Evolutionary conservation across 2,797 vertebrate genomes (phyloP), one percentile per base, ranked within the genome.

Genomic region (Catostomus latipinnis): DNA sequence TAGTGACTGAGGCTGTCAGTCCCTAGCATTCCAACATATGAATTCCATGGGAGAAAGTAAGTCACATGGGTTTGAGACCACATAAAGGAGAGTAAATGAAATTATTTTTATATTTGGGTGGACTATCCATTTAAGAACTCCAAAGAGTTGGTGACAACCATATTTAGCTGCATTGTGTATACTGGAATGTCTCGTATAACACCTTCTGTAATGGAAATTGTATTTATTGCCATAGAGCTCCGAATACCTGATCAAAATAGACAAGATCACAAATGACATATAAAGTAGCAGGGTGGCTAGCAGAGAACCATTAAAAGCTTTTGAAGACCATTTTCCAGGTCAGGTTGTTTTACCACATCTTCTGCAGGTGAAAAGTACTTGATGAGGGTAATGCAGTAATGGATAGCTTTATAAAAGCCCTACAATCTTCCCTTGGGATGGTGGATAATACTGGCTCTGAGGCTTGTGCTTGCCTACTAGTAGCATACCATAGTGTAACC

Each of bases 171-270:
- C 34, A 34, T 34, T 34, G 34, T 34, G 34, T 34, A 34, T 34
- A 34, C 4, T 34, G 34, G 72, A 14, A 45, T 43, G 49, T 45
- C 63, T 65, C 49, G 52, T 45, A 74, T 74, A 45, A 53, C 60
- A 53, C 13, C 60, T 61, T 72, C 70, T 7, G 34, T 34, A 34
- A 34, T 52, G 46, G 43, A 13, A 50, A 34, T 48, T 53, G 2
- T 13, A 53, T 34, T 34, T 34, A 34, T 34, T 34, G 34, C 34
- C 34, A 34, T 34, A 34, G 2, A 34, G 34, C 18, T 68, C 18
- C 53, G 53, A 74, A 74, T 16, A 10, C 18, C 61, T 52, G 60
- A 63, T 16, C 45, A 8, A 60, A 34, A 74, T 63, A 74, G 50
- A 13, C 14, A 62, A 62, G 71, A 50, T 34, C n/a, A 63, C 22